Evolutionary conservation across 2,113 vertebrate species (phyloP).

Genomic region (Sinocyclocheilus anshuiensis): DNA sequence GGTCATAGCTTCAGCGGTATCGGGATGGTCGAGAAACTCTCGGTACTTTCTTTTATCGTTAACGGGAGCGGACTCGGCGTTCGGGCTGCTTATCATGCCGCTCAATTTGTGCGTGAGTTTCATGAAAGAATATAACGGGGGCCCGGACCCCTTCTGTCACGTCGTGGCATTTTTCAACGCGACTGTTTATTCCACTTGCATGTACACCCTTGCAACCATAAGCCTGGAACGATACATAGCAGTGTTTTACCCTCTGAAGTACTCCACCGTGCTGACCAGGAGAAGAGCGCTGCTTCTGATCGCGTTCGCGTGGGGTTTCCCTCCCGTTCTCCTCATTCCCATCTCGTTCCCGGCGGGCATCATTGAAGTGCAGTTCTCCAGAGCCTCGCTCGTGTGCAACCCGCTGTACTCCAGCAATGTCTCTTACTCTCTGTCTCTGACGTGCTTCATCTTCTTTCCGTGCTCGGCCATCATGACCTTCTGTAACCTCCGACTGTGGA

Average conservation of each 20-base stretch:
- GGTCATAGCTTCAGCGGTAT: constrained; percentile 79
- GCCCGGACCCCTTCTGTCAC: constrained; percentile 76
- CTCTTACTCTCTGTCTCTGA: constrained; percentile 74
- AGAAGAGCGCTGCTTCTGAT: constrained; percentile 73
- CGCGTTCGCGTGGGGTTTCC: constrained; percentile 79
- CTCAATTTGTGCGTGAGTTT: constrained; percentile 81
- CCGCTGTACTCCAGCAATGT: constrained; percentile 81
- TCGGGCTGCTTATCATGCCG: constrained; percentile 82
- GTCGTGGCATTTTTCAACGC: constrained; percentile 79
- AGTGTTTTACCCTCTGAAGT: constrained; percentile 80
- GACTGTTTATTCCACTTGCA: constrained; percentile 79
- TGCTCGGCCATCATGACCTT: constrained; percentile 80
- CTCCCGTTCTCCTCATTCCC: constrained; percentile 74
- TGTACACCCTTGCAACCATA: constrained; percentile 81
- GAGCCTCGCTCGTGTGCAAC: constrained; percentile 81
- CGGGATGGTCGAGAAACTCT: constrained; percentile 82
- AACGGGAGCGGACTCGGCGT: constrained; percentile 80
- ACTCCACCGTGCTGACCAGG: constrained; percentile 74
- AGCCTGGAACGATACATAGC: constrained; percentile 82
- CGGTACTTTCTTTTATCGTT: constrained; percentile 81
- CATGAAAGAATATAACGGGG: constrained; percentile 70
- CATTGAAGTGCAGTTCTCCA: constrained; percentile 79
- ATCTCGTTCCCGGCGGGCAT: constrained; percentile 75
- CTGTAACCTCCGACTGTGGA: constrained; percentile 81
- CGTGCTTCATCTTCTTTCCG: constrained; percentile 80